Conservation (phyloP, 2,888 invertebrate genomes). For the Malthinus flaveolus region DNA sequence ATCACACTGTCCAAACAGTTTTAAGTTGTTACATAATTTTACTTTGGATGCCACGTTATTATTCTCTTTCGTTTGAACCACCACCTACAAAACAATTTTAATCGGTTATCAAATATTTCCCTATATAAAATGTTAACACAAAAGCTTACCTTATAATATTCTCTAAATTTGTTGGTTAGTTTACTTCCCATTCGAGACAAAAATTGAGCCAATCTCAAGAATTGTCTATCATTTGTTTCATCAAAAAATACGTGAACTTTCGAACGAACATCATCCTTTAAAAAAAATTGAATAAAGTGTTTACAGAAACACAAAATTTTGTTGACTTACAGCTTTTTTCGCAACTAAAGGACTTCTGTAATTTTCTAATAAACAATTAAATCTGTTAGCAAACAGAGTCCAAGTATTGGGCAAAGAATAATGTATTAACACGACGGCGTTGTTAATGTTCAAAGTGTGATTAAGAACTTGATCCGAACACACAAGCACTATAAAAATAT, state of each 20-base stretch:
- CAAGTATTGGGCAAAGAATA: conserved; percentile 69
- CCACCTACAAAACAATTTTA: conserved; percentile 39
- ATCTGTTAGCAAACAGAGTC: conserved; percentile 70
- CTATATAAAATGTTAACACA: neutral
- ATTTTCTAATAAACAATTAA: conserved; percentile 67
- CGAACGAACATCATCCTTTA: no score
- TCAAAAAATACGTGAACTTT: conserved; percentile 61
- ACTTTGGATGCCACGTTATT: conserved; percentile 52
- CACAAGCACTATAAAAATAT: conserved; percentile 61
- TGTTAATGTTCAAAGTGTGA: conserved; percentile 63
- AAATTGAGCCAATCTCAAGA: conserved; percentile 65
- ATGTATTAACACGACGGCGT: conserved; percentile 71
- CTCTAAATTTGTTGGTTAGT: conserved; percentile 49
- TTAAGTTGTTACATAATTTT: conserved; percentile 63
- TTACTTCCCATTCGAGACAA: conserved; percentile 55
- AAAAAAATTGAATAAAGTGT: no score
- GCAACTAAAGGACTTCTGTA: conserved; percentile 51
- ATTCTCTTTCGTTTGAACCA: conserved; percentile 50
- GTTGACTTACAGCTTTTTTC: conserved; percentile 40
- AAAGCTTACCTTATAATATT: conserved; percentile 38
- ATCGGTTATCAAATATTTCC: conserved; percentile 21
- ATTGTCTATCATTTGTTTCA: conserved; percentile 61
- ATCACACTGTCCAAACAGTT: conserved; percentile 67
- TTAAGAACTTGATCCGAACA: conserved; percentile 69
- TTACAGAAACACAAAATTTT: neutral